Percentiles rank a stretch among this genome's conserved stretches.
These are phyloP conservation scores for Equus quagga DNA, from an alignment of 2,113 vertebrate genomes.

Conservation along the genomic window DNA sequence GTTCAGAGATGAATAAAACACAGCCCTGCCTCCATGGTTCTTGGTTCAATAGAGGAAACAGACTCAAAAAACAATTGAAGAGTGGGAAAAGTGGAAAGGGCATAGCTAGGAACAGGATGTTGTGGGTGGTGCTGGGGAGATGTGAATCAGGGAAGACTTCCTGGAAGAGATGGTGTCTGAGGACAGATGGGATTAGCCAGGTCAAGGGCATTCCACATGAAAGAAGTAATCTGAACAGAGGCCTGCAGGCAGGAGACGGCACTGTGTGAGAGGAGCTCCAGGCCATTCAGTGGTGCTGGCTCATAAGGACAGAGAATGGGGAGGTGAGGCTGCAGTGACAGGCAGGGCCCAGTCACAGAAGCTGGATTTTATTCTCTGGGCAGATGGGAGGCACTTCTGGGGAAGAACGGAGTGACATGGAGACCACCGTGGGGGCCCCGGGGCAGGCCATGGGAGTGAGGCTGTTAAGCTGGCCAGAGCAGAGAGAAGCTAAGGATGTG, in stretches of 20 bases:
- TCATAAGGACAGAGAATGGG: background rate
- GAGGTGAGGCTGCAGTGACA: background rate
- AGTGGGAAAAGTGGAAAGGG: background rate
- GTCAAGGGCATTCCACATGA: background rate
- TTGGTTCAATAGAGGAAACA: background rate
- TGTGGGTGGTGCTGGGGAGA: background rate
- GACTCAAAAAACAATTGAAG: background rate
- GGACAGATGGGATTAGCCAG: background rate
- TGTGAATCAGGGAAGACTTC: background rate
- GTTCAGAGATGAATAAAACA: background rate
- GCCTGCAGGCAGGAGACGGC: background rate
- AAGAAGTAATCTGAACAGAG: background rate
- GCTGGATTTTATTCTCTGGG: background rate
- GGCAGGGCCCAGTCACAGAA: background rate
- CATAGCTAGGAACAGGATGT: background rate
- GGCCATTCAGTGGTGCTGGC: background rate
- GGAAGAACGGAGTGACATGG: background rate
- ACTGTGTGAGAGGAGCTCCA: background rate
- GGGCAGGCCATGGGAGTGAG: background rate
- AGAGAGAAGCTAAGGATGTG: background rate
- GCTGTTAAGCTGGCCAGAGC: background rate
- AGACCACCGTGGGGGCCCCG: accelerated
- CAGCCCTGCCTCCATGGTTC: background rate
- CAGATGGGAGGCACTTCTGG: background rate
- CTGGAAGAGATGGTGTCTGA: background rate